These are phyloP conservation scores for Hypotaenidia philippensis DNA, from an alignment of 2,797 vertebrate species.

Conservation along the genomic window DNA sequence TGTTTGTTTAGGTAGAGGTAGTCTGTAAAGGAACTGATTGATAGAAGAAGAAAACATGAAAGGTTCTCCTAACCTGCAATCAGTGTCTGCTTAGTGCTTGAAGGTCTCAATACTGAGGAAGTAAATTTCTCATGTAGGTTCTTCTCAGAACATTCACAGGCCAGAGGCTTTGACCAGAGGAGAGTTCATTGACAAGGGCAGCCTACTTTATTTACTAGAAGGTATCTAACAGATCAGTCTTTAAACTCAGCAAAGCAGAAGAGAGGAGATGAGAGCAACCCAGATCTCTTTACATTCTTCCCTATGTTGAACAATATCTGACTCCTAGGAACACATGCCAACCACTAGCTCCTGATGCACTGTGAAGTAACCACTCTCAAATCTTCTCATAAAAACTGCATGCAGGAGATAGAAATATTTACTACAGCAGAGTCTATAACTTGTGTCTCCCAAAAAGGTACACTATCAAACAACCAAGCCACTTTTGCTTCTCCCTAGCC, in stretches of 20 bases:
- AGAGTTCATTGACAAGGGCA: not conserved
- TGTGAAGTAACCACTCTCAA: not conserved
- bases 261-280: not conserved
- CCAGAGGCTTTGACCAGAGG: not conserved
- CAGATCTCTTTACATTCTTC: not conserved
- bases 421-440: not conserved
- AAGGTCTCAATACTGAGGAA: not conserved
- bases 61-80: not conserved
- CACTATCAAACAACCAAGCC: not conserved
- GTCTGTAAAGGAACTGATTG: not conserved
- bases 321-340: not conserved
- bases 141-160: not conserved
- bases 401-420: not conserved
- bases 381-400: not conserved
- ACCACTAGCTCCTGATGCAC: not conserved
- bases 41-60: not conserved
- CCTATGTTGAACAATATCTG: not conserved
- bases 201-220: not conserved
- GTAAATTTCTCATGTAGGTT: not conserved
- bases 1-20: not conserved
- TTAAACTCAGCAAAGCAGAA: not conserved
- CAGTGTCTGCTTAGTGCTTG: not conserved
- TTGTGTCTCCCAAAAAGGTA: not conserved
- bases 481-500: not conserved
- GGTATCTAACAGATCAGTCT: not conserved